These are phyloP conservation scores for Eleginops maclovinus DNA, from an alignment of 2,113 vertebrate genomes.

Conservation along the genomic window DNA sequence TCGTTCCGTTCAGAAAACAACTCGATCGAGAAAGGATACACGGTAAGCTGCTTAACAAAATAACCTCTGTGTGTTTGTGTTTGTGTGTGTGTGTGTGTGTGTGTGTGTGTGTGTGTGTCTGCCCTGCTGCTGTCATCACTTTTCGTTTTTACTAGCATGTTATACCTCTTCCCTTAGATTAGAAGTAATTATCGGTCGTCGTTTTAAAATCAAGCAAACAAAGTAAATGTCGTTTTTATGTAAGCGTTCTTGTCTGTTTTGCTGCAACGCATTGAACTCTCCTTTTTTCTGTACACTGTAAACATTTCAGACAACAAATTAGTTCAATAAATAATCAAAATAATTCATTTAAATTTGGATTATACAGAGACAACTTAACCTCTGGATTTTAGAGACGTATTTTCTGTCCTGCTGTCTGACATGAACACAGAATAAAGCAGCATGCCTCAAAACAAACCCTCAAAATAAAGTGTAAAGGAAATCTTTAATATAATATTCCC, in stretches of 20 bases:
- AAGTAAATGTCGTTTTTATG: background rate
- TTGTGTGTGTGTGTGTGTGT: background rate
- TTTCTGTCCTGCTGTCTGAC: background rate
- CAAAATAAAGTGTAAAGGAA: background rate
- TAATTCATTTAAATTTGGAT: too few relatives aligned
- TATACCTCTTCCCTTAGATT: background rate
- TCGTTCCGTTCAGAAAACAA: constrained; percentile 94
- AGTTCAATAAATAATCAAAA: too few relatives aligned
- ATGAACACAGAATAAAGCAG: constrained; percentile 2
- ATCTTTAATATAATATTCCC: background rate
- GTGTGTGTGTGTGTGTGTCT: background rate
- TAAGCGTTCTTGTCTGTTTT: background rate
- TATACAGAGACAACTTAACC: background rate
- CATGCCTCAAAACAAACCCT: background rate
- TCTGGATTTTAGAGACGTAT: background rate
- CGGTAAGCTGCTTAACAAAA: constrained; percentile 85
- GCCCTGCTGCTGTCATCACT: constrained; percentile 26
- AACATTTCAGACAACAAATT: background rate
- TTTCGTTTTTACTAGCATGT: background rate
- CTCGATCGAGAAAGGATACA: constrained; percentile 92
- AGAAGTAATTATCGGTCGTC: background rate
- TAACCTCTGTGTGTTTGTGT: constrained; percentile 10
- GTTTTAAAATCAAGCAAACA: background rate
- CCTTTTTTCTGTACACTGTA: background rate
- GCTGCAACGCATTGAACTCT: background rate